phyloP scores from a whole-genome alignment of 1,140 invertebrate genomes.

The Drosophila watanabei region DNA sequence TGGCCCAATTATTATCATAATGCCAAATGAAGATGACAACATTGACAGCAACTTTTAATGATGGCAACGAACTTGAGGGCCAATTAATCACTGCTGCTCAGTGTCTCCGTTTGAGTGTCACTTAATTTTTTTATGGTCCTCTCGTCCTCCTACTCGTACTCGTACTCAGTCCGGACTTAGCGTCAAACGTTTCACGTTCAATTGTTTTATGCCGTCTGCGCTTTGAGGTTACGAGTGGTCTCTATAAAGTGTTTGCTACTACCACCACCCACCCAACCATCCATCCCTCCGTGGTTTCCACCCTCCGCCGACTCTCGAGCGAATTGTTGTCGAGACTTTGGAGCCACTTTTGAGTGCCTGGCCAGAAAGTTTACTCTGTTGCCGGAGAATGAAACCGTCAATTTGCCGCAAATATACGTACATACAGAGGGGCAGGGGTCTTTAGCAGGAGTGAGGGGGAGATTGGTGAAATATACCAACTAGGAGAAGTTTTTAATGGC shows the following conservation, averaged over 20 bases:
- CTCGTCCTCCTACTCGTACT: conserved; percentile 43
- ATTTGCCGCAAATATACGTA: conserved; percentile 66
- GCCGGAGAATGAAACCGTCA: conserved; percentile 60
- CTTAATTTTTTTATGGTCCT: conserved; percentile 70
- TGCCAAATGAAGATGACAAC: conserved; percentile 80
- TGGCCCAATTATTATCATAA: conserved; percentile 80
- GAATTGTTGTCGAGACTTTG: conserved; percentile 60
- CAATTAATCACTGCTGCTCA: conserved; percentile 75
- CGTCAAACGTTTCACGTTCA: conserved; percentile 66
- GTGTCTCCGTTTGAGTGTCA: conserved; percentile 65
- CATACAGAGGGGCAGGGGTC: conserved; percentile 7
- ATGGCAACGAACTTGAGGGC: conserved; percentile 54
- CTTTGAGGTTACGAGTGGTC: conserved; percentile 65
- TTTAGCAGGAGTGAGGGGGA: neutral
- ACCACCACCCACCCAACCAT: neutral
- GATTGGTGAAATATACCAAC: conserved; percentile 22
- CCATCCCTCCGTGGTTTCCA: too few species aligned
- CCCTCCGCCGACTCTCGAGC: conserved; percentile 3
- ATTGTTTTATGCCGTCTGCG: conserved; percentile 80
- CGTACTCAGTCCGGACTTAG: conserved; percentile 42
- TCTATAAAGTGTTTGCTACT: conserved; percentile 41
- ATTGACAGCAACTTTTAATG: conserved; percentile 80
- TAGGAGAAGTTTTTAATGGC: conserved; percentile 74
- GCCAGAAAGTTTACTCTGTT: conserved; percentile 57
- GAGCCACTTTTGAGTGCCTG: conserved; percentile 58